Evolutionary conservation across 2,113 vertebrate genomes (phyloP).

Genomic region (Bubo scandiacus): DNA sequence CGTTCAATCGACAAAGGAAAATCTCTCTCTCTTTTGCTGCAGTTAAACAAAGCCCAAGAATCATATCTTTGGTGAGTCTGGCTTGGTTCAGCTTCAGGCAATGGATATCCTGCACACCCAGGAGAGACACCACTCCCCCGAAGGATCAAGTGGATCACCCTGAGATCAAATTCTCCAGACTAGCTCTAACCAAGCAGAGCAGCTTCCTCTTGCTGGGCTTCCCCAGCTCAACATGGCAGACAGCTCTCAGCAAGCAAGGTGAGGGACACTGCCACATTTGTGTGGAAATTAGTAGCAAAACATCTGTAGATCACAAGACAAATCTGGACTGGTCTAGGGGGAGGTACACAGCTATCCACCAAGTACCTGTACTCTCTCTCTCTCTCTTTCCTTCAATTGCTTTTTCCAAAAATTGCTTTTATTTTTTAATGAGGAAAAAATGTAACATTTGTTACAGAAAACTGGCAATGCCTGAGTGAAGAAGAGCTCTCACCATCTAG

Average conservation of each 20-base stretch:
- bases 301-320: neutral
- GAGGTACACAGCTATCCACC: neutral
- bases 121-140: neutral
- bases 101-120: neutral
- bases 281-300: neutral
- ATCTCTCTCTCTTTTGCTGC: neutral
- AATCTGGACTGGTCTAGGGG: neutral
- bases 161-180: neutral
- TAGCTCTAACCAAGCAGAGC: neutral
- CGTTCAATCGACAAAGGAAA: slow-evolving; percentile 18
- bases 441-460: neutral
- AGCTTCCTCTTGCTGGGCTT: neutral
- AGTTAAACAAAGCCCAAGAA: slow-evolving; percentile 15
- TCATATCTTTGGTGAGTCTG: neutral
- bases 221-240: neutral
- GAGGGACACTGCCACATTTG: neutral
- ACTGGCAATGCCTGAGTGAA: neutral
- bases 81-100: neutral
- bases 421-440: neutral
- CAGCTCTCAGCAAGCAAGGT: neutral
- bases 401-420: neutral
- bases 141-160: neutral
- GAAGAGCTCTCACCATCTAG: neutral
- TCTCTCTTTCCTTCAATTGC: neutral
- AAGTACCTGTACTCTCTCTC: neutral